phyloP scores from a whole-genome alignment of 1,140 invertebrate species.

The Chironomus tepperi region DNA sequence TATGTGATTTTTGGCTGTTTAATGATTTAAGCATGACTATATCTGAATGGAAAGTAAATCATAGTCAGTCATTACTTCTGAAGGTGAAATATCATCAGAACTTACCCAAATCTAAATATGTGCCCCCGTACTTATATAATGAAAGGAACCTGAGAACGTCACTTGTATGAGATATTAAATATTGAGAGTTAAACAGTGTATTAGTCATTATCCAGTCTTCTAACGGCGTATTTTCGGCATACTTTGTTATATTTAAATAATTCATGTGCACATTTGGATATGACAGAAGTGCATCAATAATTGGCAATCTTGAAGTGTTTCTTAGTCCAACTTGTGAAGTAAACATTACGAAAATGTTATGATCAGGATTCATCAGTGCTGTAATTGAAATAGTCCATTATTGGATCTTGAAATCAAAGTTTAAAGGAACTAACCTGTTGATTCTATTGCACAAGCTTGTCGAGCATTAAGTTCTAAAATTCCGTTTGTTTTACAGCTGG shows the following conservation, averaged over 20 bases:
- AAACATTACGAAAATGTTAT: constrained; percentile 47
- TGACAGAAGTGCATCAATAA: constrained; percentile 39
- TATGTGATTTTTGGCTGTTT: constrained; percentile 43
- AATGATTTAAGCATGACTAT: constrained; percentile 57
- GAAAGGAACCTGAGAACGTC: constrained; percentile 62
- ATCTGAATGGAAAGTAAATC: constrained; percentile 39
- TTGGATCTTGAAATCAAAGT: no score
- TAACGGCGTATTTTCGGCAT: constrained; percentile 50
- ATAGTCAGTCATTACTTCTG: no score
- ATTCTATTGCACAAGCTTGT: constrained; percentile 60
- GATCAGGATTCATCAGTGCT: constrained; percentile 49
- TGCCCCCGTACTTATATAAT: constrained; percentile 66
- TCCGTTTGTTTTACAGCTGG: constrained; percentile 41
- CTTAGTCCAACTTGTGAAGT: constrained; percentile 41
- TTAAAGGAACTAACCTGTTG: constrained; percentile 35
- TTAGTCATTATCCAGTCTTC: constrained; percentile 49
- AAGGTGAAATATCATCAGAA: no score
- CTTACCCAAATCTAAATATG: constrained; percentile 56
- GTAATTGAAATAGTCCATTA: not conserved
- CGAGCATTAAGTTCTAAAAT: constrained; percentile 42
- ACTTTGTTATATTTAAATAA: constrained; percentile 47
- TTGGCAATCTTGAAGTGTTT: constrained; percentile 31
- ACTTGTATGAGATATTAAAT: constrained; percentile 50
- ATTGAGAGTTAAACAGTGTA: constrained; percentile 46
- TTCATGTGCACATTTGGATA: constrained; percentile 52